Base-by-base conservation (phyloP, 1,140 invertebrate species). In the Andrena cerasifolii region DNA sequence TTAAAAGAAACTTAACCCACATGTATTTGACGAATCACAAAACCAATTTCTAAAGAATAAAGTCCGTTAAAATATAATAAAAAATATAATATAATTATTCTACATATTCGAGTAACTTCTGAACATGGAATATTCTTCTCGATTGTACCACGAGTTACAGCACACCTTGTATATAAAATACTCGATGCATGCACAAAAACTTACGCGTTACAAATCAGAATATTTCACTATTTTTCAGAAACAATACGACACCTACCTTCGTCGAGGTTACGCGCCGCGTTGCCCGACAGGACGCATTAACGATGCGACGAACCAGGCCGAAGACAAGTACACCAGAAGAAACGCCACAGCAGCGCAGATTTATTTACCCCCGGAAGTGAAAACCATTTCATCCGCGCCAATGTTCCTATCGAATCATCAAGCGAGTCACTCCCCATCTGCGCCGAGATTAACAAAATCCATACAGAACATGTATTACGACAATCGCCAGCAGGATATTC, bases 201-300 rank as follows among this genome's bases (percentile, higher is more conserved):
- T n/a, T 14, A 51, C 4, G 3, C 3, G 0, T 24, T 26, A 5
- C 28, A 36, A 62, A 16, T 3, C 21, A 16, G 16, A 40, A 56
- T 58, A 47, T 58, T 4, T 67, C 2, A 7, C 58, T 70, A 43
- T 53, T 82, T 88, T 89, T 33, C 83, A 93, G 92, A 92, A 90
- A 79, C 89, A 92, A 40, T 92, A 92, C 36, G 91, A 93, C 61
- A 65, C 85, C n/a, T 87, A 90, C 66, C 53, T 92, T 43, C 73
- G 86, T n/a, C 79, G 78, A 24, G 59, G 78, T 0, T 80, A 89
- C 6, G 87, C 82, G 1, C 84, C 74, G 36, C 80, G 80, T n/a
- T 58, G 33, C 2, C 73, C 59, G 6, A 65, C 79, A 24, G 78
- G 73, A 54, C 87, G 83, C 53, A 54, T 75, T 8, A 78, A 83